phyloP scores from a whole-genome alignment of 2,888 invertebrate species.

The Eupithecia dodoneata region DNA sequence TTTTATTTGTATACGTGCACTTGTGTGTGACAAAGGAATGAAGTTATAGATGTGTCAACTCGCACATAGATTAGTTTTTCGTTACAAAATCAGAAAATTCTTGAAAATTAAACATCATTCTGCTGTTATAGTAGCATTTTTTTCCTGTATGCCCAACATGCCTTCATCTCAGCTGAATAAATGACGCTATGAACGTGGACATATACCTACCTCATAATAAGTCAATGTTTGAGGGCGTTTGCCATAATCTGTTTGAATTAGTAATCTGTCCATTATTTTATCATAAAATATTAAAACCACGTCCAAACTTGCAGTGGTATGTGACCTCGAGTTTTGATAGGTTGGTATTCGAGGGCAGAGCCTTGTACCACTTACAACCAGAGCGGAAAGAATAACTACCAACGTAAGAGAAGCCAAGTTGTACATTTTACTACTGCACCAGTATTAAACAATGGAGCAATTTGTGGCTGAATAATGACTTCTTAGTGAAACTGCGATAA shows the following conservation, averaged over 20 bases:
- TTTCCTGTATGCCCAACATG: too few relatives aligned
- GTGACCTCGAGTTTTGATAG: slow-evolving; percentile 13
- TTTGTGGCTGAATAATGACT: background rate
- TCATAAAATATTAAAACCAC: background rate
- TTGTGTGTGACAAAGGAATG: too few relatives aligned
- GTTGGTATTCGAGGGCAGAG: background rate
- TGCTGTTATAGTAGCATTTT: too few relatives aligned
- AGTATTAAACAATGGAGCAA: slow-evolving; percentile 5
- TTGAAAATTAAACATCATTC: too few relatives aligned
- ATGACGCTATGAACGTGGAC: background rate
- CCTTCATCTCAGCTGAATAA: background rate
- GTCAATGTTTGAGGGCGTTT: background rate
- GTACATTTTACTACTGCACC: background rate
- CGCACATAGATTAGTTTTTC: too few relatives aligned
- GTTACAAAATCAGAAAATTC: too few relatives aligned
- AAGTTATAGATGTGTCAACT: too few relatives aligned
- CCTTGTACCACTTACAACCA: slow-evolving; percentile 14
- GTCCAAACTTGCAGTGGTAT: background rate
- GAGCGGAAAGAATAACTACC: slow-evolving; percentile 8
- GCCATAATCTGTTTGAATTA: background rate
- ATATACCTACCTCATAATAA: background rate
- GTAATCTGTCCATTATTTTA: slow-evolving; percentile 4
- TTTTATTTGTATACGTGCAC: too few relatives aligned
- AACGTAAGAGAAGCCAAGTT: background rate
- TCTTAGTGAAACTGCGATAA: slow-evolving; percentile 7